Conservation (phyloP, 2,888 invertebrate species). For the Amorpha juglandis region DNA sequence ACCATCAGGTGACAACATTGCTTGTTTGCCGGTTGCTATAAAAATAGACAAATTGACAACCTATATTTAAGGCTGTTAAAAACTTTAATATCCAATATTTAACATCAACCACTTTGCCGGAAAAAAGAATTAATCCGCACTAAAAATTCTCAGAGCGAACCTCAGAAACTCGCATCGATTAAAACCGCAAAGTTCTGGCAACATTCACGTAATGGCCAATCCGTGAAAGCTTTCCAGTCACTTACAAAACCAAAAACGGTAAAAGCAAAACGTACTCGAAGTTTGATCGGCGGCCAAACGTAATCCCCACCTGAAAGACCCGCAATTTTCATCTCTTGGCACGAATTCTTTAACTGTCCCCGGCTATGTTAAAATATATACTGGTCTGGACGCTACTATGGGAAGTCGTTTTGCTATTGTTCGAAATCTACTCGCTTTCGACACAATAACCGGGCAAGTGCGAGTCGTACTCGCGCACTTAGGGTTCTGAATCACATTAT, state of each 20-base stretch:
- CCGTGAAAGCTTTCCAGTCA: conserved; percentile 32
- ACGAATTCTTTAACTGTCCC: conserved; percentile 66
- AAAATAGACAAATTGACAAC: too few relatives aligned
- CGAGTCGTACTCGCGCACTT: too few relatives aligned
- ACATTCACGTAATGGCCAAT: conserved; percentile 12
- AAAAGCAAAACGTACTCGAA: conserved; percentile 53
- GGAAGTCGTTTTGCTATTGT: not conserved
- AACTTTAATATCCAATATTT: not conserved
- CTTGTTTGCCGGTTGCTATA: too few relatives aligned
- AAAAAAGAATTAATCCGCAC: not conserved
- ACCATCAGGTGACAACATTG: too few relatives aligned
- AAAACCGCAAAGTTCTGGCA: conserved; percentile 17
- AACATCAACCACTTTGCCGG: not conserved
- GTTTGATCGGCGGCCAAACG: conserved; percentile 71
- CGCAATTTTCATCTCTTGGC: conserved; percentile 69
- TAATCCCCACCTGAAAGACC: conserved; percentile 65
- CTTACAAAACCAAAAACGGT: conserved; percentile 50
- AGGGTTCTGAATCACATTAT: too few relatives aligned
- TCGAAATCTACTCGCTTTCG: not conserved
- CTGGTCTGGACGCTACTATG: conserved; percentile 1
- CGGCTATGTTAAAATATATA: conserved; percentile 50
- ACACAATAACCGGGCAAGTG: not conserved
- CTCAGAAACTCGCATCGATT: conserved; percentile 12
- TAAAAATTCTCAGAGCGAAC: not conserved
- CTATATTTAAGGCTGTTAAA: too few relatives aligned